phyloP scores from a whole-genome alignment of 2,797 vertebrate genomes.

The Echiichthys vipera region DNA sequence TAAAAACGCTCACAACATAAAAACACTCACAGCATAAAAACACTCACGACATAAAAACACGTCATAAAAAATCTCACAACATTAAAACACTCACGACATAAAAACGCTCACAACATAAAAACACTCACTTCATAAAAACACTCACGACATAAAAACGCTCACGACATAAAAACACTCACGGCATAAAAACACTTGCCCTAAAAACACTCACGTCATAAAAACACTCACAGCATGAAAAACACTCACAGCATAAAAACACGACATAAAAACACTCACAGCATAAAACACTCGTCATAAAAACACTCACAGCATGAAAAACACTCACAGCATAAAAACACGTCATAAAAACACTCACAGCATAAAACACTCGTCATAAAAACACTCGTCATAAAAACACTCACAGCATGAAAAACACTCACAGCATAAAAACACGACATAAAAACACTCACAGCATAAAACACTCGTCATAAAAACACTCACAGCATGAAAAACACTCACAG shows the following conservation, averaged over 20 bases:
- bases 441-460: neutral
- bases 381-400: neutral
- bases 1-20: conserved; percentile 63
- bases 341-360: conserved; percentile 61
- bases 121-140: conserved; percentile 71
- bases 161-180: conserved; percentile 58
- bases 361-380: too few species aligned
- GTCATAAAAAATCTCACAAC: too few species aligned
- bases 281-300: rapidly evolving
- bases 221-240: too few species aligned
- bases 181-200: too few species aligned
- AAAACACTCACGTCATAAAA: neutral
- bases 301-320: conserved; percentile 64
- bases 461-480: conserved; percentile 58
- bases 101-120: too few species aligned
- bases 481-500: neutral
- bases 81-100: neutral
- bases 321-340: rapidly evolving
- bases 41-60: too few species aligned
- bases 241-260: too few species aligned
- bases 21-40: neutral
- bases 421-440: too few species aligned
- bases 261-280: neutral
- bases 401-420: conserved; percentile 58
- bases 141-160: rapidly evolving